These are phyloP conservation scores for Bugula neritina DNA, from an alignment of 2,888 invertebrate genomes.

Conservation along the genomic window DNA sequence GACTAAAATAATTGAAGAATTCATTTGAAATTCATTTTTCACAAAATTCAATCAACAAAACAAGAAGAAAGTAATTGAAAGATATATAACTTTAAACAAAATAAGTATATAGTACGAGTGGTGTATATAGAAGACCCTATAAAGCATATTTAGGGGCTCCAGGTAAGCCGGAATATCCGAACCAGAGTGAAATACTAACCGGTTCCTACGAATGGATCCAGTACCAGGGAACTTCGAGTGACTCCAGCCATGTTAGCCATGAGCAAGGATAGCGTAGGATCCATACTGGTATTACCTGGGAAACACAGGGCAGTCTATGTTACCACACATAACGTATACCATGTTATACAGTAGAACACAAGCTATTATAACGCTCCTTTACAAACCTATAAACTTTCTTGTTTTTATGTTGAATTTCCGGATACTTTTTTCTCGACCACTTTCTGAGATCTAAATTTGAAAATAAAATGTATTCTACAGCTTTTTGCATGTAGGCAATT, in stretches of 20 bases:
- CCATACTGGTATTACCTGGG: conserved; percentile 86
- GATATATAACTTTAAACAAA: too few species aligned
- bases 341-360: too few species aligned
- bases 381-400: conserved; percentile 79
- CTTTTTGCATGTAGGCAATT: too few species aligned
- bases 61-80: too few species aligned
- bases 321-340: not conserved
- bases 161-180: too few species aligned
- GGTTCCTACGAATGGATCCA: conserved; percentile 90
- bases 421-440: conserved; percentile 72
- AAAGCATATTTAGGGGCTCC: too few species aligned
- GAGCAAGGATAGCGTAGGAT: conserved; percentile 82
- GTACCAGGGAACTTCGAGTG: conserved; percentile 65
- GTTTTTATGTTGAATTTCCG: conserved; percentile 76
- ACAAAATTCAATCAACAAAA: too few species aligned
- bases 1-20: too few species aligned
- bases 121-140: too few species aligned
- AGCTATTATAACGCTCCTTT: not conserved
- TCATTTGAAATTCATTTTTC: too few species aligned
- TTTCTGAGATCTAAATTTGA: conserved; percentile 68
- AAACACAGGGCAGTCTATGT: not conserved
- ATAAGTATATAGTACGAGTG: too few species aligned
- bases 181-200: conserved; percentile 49
- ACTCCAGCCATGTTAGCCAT: conserved; percentile 92
- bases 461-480: too few species aligned